Conservation (phyloP, 2,797 vertebrate species). For the Coluber constrictor region DNA sequence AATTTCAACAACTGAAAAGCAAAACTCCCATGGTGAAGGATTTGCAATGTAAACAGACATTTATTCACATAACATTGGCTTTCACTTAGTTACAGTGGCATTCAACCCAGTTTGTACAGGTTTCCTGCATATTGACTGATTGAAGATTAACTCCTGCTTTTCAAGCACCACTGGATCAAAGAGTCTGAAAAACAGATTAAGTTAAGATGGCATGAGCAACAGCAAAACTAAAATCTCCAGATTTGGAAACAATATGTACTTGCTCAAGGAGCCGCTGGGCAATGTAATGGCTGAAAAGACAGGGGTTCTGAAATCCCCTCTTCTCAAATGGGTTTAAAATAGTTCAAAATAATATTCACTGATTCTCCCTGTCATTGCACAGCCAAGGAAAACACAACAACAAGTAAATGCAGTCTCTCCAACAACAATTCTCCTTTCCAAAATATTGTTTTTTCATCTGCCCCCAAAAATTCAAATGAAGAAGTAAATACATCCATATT, state of each 20-base stretch:
- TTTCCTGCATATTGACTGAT: slow-evolving; percentile 2
- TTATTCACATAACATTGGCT: neutral
- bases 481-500: neutral
- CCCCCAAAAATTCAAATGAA: neutral
- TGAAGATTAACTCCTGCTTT: slow-evolving; percentile 19
- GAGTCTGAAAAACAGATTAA: neutral
- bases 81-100: neutral
- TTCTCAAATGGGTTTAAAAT: neutral
- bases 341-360: neutral
- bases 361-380: neutral
- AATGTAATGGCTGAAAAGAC: neutral
- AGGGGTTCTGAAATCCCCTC: neutral
- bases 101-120: neutral
- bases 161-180: neutral
- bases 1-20: neutral
- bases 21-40: neutral
- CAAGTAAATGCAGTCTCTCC: neutral
- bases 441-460: slow-evolving; percentile 9
- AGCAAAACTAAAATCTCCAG: slow-evolving; percentile 7
- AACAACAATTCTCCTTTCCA: neutral
- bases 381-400: neutral
- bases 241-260: neutral
- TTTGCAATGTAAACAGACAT: neutral
- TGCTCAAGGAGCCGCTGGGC: neutral
- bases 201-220: neutral